Evolutionary conservation across 1,140 invertebrate genomes (phyloP).

Genomic region (Physella acuta): DNA sequence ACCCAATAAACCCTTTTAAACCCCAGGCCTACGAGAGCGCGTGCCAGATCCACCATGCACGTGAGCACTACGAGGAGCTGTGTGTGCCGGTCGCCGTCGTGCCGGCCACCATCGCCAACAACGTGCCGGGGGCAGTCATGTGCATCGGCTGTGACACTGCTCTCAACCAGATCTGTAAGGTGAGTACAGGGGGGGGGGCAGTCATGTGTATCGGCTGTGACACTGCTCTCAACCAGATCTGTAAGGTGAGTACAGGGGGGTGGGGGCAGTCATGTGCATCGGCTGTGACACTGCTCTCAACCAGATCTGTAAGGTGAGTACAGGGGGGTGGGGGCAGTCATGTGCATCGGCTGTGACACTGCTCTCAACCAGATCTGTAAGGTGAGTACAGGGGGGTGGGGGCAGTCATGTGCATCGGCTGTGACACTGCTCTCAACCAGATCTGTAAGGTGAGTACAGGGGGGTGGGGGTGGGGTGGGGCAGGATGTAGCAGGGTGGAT

Average conservation of each 20-base stretch:
- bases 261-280: background rate
- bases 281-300: slow-evolving; percentile 19
- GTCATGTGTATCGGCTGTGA: slow-evolving; percentile 7
- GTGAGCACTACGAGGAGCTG: slow-evolving; percentile 10
- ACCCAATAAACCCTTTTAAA: too few relatives aligned
- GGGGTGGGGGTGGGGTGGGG: too few relatives aligned
- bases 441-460: slow-evolving; percentile 25
- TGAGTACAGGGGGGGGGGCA: too few relatives aligned
- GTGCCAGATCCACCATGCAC: background rate
- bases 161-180: slow-evolving; percentile 23
- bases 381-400: too few relatives aligned
- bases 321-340: too few relatives aligned
- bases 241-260: slow-evolving; percentile 24
- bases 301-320: slow-evolving; percentile 24
- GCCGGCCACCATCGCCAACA: slow-evolving; percentile 18
- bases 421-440: slow-evolving; percentile 19
- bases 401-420: slow-evolving; percentile 1
- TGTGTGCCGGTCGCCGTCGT: slow-evolving; percentile 22
- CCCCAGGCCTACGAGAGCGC: slow-evolving; percentile 22
- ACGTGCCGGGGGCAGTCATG: slow-evolving; percentile 14
- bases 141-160: slow-evolving; percentile 15
- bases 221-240: slow-evolving; percentile 21
- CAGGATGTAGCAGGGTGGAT: too few relatives aligned
- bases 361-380: slow-evolving; percentile 23
- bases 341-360: slow-evolving; percentile 12